These are phyloP conservation scores for Calameuta pallipes DNA, from an alignment of 2,888 invertebrate species.

Conservation along the genomic window DNA sequence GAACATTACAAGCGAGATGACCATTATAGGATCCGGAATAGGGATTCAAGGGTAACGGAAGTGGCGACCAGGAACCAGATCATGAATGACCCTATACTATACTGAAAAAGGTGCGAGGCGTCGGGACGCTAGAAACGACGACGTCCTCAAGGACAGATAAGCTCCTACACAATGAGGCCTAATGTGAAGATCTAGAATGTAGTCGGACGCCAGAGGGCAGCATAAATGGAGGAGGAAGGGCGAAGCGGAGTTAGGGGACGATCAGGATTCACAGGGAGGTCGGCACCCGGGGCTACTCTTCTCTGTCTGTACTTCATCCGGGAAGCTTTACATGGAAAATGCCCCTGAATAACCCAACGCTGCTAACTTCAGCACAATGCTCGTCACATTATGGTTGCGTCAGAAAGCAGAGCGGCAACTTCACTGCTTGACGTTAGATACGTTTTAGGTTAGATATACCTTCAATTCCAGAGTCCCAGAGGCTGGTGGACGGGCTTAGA, in stretches of 20 bases:
- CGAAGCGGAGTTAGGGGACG: constrained; percentile 51
- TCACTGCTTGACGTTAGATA: neutral
- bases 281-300: constrained; percentile 58
- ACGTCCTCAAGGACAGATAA: constrained; percentile 37
- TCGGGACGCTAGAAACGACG: neutral
- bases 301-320: constrained; percentile 48
- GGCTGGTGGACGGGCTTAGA: neutral
- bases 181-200: constrained; percentile 37
- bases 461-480: neutral
- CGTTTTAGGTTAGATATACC: neutral
- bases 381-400: constrained; percentile 57
- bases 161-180: constrained; percentile 46
- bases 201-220: constrained; percentile 7
- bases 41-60: neutral
- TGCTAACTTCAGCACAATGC: constrained; percentile 58
- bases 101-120: neutral
- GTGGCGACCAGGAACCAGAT: neutral
- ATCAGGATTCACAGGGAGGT: constrained; percentile 54
- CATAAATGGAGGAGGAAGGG: constrained; percentile 18
- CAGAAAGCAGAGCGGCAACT: constrained; percentile 37
- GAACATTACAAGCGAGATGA: neutral
- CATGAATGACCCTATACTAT: neutral
- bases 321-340: constrained; percentile 55
- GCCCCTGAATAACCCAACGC: constrained; percentile 56
- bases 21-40: neutral